Evolutionary conservation across 2,888 invertebrate species (phyloP), one percentile per base, ranked within the genome.

Genomic region (Apotomis capreana): DNA sequence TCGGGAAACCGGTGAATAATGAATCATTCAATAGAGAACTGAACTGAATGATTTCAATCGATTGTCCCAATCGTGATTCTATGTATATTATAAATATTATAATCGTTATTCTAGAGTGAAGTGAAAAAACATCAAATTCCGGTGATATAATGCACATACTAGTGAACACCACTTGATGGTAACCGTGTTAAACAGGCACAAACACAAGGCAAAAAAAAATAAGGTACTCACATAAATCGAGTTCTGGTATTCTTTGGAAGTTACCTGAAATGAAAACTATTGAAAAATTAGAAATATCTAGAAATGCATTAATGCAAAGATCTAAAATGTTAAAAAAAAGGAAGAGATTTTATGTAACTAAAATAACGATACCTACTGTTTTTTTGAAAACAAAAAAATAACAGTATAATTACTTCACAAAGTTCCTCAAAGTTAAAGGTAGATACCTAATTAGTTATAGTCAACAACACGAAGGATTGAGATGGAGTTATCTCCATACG

Each of bases 191-290:
- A 58, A 13, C 51, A 57, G 40, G 54, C 57, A 68, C 69, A 70
- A 58, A 73, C 68, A 73, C 49, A 73, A 76, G 74, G 72, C 55
- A 71, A 58, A 68, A 63, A 71, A 69, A 69, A 68, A 36, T 55
- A 69, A 78, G 76, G 80, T 83, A 89, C 87, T 88, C 78, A 91
- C 91, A 83, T 83, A 83, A 81, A 79, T 86, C 84, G 74, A 83
- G 84, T 85, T 86, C 86, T 79, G 85, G 85, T 78, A 83, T 78
- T 84, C 86, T 87, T 79, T 83, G 83, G 80, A 87, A 89, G 88
- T 89, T 91, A 91, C 91, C 90, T 90, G 91, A 82, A 91, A 90
- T 79, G 74, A 84, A 85, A 85, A 81, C 72, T 72, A 36, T 68
- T 44, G 10, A 37, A 54, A 68, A 54, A 54, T 72, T 63, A 72